Evolutionary conservation across 2,888 invertebrate species (phyloP).

Genomic region (Pristionchus japonicus): DNA sequence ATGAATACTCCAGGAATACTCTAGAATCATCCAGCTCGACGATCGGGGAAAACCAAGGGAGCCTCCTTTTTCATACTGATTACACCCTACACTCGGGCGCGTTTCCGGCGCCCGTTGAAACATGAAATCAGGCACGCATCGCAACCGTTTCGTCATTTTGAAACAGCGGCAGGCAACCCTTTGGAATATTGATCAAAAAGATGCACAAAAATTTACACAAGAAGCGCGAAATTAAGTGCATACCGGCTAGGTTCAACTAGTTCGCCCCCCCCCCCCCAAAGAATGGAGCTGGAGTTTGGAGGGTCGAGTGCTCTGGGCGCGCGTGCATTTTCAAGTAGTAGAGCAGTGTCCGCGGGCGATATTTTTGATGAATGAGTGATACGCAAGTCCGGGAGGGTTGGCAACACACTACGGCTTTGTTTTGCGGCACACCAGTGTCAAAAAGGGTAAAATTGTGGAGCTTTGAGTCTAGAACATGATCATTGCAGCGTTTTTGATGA

Average conservation of each 20-base stretch:
- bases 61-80: not conserved
- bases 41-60: not conserved
- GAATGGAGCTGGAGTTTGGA: not conserved
- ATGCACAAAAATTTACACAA: no score
- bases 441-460: no score
- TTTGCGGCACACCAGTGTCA: no score
- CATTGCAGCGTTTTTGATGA: not conserved
- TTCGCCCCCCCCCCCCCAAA: not conserved
- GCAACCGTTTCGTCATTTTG: not conserved
- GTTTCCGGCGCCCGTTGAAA: not conserved
- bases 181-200: no score
- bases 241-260: no score
- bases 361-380: slow-evolving; percentile 36
- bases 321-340: slow-evolving; percentile 2
- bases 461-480: no score
- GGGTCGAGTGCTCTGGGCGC: not conserved
- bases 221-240: no score
- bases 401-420: not conserved
- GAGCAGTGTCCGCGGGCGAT: not conserved
- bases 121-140: not conserved
- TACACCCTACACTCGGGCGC: not conserved
- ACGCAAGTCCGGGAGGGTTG: not conserved
- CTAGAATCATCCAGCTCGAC: no score
- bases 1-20: no score
- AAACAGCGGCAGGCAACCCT: no score